Conservation (phyloP, 2,113 vertebrate species). For the Machaerirhynchus nigripectus region DNA sequence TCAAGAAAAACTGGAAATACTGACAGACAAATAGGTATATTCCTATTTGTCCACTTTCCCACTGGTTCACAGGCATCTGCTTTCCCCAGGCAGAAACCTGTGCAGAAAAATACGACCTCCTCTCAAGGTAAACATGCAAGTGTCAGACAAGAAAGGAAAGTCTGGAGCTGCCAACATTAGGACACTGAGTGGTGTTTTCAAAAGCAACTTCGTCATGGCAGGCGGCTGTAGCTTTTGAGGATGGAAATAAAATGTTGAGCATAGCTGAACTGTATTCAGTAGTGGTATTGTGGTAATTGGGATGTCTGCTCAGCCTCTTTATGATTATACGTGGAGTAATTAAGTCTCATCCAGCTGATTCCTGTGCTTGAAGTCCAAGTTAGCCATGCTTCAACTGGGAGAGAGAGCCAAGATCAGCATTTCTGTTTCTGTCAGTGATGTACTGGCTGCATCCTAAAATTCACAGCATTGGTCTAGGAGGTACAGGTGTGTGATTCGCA, state of each 20-base stretch:
- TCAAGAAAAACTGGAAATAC: neutral
- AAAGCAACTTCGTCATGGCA: neutral
- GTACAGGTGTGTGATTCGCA: neutral
- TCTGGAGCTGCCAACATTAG: neutral
- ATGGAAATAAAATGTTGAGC: neutral
- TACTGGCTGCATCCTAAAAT: neutral
- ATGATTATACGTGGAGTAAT: neutral
- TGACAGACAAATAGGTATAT: neutral
- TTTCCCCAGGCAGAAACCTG: neutral
- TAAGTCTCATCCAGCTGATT: neutral
- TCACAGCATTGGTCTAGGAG: neutral
- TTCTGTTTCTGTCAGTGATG: neutral
- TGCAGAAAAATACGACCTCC: neutral
- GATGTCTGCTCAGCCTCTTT: neutral
- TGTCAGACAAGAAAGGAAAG: neutral
- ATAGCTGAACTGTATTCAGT: neutral
- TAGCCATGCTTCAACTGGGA: neutral
- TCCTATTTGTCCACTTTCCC: neutral
- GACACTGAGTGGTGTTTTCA: neutral
- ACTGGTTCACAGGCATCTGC: neutral
- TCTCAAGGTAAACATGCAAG: neutral
- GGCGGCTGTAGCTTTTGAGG: neutral
- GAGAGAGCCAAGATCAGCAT: neutral
- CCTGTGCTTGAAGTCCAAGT: neutral
- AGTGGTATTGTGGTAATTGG: too few relatives aligned